These are phyloP conservation scores for Nanorana parkeri DNA, from an alignment of 2,113 vertebrate genomes.

Conservation along the genomic window DNA sequence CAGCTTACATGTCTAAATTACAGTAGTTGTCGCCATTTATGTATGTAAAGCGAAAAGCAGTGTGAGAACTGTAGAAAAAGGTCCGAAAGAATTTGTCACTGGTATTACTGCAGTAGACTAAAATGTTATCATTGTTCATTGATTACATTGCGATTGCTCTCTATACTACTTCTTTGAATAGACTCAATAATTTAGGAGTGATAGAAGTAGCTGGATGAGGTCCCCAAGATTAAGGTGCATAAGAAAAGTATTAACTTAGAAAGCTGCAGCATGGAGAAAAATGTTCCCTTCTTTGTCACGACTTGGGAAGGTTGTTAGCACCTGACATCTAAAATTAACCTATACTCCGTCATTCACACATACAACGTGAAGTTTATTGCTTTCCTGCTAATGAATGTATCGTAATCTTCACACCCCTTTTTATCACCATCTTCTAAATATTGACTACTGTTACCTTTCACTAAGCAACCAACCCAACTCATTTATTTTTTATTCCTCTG, in stretches of 20 bases:
- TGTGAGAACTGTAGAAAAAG: too few relatives aligned
- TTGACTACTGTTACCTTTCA: background rate
- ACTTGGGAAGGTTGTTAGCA: constrained; percentile 41
- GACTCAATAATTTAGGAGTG: constrained; percentile 2
- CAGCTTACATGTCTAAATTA: too few relatives aligned
- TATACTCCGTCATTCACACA: constrained; percentile 27
- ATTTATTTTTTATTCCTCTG: background rate
- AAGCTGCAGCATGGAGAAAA: constrained; percentile 1
- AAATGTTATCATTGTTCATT: too few relatives aligned
- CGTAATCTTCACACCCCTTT: constrained; percentile 54
- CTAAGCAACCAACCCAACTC: background rate
- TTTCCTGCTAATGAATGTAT: constrained; percentile 57
- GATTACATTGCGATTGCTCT: too few relatives aligned
- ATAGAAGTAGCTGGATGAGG: constrained; percentile 48
- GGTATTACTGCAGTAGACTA: too few relatives aligned
- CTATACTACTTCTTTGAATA: too few relatives aligned
- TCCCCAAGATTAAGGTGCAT: too few relatives aligned
- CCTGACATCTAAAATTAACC: constrained; percentile 31
- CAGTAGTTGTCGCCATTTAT: too few relatives aligned
- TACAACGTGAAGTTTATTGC: constrained; percentile 44
- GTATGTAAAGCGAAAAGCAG: too few relatives aligned
- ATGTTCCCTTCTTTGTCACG: constrained; percentile 5
- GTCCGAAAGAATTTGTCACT: too few relatives aligned
- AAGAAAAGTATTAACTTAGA: background rate
- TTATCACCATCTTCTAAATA: constrained; percentile 24